These are phyloP conservation scores for Strongylocentrotus purpuratus DNA, from an alignment of 35 echinoderm and acorn worm genomes.

Conservation along the genomic window DNA sequence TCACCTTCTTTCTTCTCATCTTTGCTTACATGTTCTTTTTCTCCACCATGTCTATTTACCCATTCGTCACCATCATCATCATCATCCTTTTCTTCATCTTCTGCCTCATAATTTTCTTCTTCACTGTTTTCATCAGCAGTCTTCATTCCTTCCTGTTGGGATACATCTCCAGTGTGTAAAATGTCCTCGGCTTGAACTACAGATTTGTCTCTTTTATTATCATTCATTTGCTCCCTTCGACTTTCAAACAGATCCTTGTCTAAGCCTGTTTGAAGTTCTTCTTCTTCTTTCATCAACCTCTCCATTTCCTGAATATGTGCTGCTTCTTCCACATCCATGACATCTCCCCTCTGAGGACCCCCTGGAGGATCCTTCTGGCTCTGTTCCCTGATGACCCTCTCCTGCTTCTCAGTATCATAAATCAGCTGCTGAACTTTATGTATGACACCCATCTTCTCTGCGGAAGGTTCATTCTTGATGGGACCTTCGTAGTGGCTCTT, in stretches of 20 bases:
- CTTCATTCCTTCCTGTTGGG: background rate
- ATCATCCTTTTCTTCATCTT: background rate
- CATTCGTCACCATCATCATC: background rate
- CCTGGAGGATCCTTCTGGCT: background rate
- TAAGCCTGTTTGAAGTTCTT: background rate
- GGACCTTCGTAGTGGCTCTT: conserved; percentile 42
- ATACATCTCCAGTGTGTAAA: background rate
- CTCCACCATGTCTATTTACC: background rate
- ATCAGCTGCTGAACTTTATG: conserved; percentile 15
- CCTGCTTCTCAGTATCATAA: background rate
- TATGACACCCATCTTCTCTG: background rate
- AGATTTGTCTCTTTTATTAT: background rate
- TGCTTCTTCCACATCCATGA: conserved; percentile 9
- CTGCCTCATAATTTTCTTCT: background rate
- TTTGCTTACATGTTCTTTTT: background rate
- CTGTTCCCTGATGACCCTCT: conserved; percentile 9
- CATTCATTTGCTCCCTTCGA: background rate
- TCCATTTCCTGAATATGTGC: background rate
- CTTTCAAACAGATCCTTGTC: background rate
- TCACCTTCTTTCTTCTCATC: background rate
- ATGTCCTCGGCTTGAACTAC: background rate
- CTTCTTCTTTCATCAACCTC: background rate
- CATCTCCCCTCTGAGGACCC: conserved; percentile 18
- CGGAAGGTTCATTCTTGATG: background rate
- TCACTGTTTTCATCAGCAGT: background rate